These are phyloP conservation scores for Plagodis dolabraria DNA, from an alignment of 2,888 invertebrate genomes.

Conservation along the genomic window DNA sequence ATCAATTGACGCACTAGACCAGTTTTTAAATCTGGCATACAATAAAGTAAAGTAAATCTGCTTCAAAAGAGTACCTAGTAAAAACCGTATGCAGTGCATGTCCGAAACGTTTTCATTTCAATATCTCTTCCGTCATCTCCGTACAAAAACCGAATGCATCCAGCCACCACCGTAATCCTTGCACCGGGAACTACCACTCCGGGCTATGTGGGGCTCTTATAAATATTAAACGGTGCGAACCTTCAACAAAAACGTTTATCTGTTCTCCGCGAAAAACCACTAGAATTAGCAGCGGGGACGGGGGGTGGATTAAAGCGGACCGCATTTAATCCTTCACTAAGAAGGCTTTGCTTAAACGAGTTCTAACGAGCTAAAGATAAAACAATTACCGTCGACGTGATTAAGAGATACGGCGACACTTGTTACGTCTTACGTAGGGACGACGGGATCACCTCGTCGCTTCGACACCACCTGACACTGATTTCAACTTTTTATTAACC, in stretches of 20 bases:
- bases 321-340: conserved; percentile 85
- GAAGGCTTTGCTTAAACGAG: conserved; percentile 85
- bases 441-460: conserved; percentile 43
- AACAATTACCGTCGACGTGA: conserved; percentile 83
- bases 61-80: conserved; percentile 21
- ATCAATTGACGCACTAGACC: conserved; percentile 18
- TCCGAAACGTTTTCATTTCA: conserved; percentile 60
- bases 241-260: conserved; percentile 83
- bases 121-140: conserved; percentile 60
- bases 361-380: conserved; percentile 85
- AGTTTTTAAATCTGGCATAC: conserved; percentile 6
- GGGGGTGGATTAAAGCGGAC: conserved; percentile 82
- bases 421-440: conserved; percentile 77
- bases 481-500: conserved; percentile 29
- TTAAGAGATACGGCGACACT: conserved; percentile 84
- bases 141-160: conserved; percentile 68
- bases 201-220: conserved; percentile 73
- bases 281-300: conserved; percentile 80
- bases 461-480: conserved; percentile 43
- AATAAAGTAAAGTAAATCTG: conserved; percentile 27
- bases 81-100: conserved; percentile 41
- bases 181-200: conserved; percentile 68
- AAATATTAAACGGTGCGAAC: conserved; percentile 78
- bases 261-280: conserved; percentile 81
- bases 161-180: conserved; percentile 66